Evolutionary conservation across 2,888 invertebrate species (phyloP), one percentile per base, ranked within the genome.

Genomic region (Acanthococcus lagerstroemiae): DNA sequence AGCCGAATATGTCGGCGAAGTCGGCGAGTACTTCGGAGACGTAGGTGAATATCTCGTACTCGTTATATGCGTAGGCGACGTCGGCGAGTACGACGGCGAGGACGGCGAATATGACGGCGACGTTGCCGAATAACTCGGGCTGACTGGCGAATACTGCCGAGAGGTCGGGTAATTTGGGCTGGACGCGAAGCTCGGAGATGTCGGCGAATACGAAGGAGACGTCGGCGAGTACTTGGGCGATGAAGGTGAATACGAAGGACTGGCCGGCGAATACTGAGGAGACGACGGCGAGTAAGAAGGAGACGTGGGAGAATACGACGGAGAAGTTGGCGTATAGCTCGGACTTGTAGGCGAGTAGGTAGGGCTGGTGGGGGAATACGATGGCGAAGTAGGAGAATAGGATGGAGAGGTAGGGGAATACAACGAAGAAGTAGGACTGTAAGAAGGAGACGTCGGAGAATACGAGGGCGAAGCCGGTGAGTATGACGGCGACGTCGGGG

Each of bases 31-130:
- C 48, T 79, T 80, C 0, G 86, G 90, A 55, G 86, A 86, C 0
- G 89, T 88, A 0, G 93, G 93, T 15, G 82, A 76, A 2, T 86
- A 88, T 56, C 87, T 81, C 69, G 91, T 90, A 74, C 79, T 84
- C 73, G 78, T 90, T 0, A 87, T 90, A 73, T 87, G 87, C 61
- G 0, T 92, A 0, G 87, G 88, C 12, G 84, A 84, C 0, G 86
- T 84, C 0, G 90, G 88, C 9, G 77, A 77, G 72, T 84, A 84
- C 1, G 80, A 83, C 0, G 86, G 86, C 70, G 82, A 81, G 87
- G 0, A 87, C 0, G 92, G 93, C 1, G 88, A 87, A 75, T 90
- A 91, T 65, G 84, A 86, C n/a, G 0, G 89, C 89, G 74, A 94
- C 95, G 37, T 84, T 1, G 61, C 52, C 21, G 48, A 46, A 70